These are phyloP conservation scores for Megalops atlanticus DNA, from an alignment of 2,113 vertebrate genomes.

Conservation along the genomic window DNA sequence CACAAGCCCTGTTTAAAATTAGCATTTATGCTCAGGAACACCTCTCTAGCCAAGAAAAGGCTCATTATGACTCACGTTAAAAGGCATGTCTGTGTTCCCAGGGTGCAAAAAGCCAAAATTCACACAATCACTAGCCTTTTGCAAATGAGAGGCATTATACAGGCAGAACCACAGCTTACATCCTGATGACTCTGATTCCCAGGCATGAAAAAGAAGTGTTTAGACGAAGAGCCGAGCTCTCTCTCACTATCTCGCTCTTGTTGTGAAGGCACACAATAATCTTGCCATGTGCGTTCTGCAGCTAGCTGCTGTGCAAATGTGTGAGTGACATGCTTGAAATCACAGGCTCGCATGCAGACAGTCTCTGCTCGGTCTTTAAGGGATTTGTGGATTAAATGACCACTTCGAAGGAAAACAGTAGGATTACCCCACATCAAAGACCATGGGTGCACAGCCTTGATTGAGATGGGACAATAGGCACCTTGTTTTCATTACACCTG, in stretches of 20 bases:
- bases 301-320: conserved; percentile 8
- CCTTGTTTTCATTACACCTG: background rate
- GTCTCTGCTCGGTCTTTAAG: conserved; percentile 60
- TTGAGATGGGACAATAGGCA: background rate
- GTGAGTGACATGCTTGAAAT: conserved; percentile 40
- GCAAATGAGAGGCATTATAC: background rate
- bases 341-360: conserved; percentile 58
- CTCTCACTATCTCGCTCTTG: background rate
- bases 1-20: background rate
- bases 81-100: conserved; percentile 19
- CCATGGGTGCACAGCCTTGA: too few relatives aligned
- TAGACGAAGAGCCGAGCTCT: background rate
- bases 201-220: background rate
- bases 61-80: conserved; percentile 20
- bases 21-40: background rate
- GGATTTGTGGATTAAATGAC: conserved; percentile 66
- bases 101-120: background rate
- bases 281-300: background rate
- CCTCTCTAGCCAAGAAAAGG: conserved; percentile 13
- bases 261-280: background rate
- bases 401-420: conserved; percentile 58
- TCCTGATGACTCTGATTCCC: background rate
- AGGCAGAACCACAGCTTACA: background rate
- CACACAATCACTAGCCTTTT: conserved; percentile 3
- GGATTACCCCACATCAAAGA: conserved; percentile 60